These are phyloP conservation scores for Typhlomys cinereus DNA, from an alignment of 2,113 vertebrate species.

Conservation along the genomic window DNA sequence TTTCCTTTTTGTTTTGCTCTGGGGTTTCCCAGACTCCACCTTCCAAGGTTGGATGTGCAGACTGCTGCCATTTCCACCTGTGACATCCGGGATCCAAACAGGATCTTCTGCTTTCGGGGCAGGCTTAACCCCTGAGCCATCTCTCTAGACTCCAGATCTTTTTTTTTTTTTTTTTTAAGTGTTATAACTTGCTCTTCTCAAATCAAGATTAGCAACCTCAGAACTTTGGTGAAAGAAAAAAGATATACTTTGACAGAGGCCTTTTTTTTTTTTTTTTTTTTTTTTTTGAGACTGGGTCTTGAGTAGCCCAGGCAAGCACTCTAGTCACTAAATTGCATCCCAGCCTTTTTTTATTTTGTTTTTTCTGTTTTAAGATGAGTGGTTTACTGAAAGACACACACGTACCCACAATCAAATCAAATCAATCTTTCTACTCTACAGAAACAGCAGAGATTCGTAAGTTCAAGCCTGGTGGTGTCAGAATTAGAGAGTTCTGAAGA, in stretches of 20 bases:
- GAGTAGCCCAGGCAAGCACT: not conserved
- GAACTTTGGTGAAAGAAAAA: not conserved
- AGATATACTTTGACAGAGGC: not conserved
- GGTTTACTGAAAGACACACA: not conserved
- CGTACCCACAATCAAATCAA: not conserved
- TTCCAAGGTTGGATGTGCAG: no score
- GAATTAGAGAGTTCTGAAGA: not conserved
- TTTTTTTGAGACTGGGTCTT: not conserved
- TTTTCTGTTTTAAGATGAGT: not conserved
- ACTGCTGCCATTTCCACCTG: no score
- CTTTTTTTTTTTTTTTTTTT: no score
- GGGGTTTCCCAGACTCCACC: no score
- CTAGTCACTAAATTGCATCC: not conserved
- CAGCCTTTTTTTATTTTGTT: not conserved
- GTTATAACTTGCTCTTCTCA: slow-evolving; percentile 8
- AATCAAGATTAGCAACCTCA: slow-evolving; percentile 4
- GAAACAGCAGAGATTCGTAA: not conserved
- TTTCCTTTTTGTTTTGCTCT: no score
- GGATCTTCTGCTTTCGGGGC: no score
- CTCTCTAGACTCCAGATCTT: not conserved
- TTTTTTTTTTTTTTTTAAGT: slow-evolving; percentile 16
- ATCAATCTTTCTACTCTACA: not conserved
- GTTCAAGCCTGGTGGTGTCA: not conserved
- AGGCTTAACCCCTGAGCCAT: no score
- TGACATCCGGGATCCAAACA: no score